Evolutionary conservation across 2,888 invertebrate species (phyloP).

Genomic region (Dicyrtoma fusca): DNA sequence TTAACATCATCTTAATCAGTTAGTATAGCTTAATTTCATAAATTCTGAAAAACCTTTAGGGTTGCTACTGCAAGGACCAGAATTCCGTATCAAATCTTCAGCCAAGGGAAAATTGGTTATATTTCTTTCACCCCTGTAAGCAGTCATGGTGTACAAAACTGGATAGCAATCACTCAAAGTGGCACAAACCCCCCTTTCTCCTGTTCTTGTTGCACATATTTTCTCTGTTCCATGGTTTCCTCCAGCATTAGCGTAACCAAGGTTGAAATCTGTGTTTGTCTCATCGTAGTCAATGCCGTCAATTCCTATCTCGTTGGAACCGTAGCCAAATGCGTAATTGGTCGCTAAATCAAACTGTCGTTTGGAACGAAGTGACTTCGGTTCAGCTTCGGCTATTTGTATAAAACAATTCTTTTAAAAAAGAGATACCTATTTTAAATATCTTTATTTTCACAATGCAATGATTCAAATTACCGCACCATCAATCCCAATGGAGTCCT

Average conservation of each 20-base stretch:
- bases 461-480: conserved; percentile 6
- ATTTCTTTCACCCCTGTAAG: conserved; percentile 19
- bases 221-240: too few species aligned
- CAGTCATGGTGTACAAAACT: conserved; percentile 42
- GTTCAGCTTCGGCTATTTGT: neutral
- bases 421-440: too few species aligned
- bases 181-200: conserved; percentile 47
- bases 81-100: conserved; percentile 38
- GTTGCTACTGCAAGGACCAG: conserved; percentile 44
- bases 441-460: too few species aligned
- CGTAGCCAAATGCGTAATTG: too few species aligned
- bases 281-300: neutral
- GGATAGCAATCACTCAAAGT: conserved; percentile 53
- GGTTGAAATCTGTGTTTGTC: neutral
- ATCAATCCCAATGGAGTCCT: conserved; percentile 32
- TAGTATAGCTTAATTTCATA: too few species aligned
- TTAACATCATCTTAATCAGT: too few species aligned
- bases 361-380: neutral
- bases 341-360: neutral
- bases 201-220: conserved; percentile 41
- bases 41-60: too few species aligned
- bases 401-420: too few species aligned
- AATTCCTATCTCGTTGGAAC: too few species aligned
- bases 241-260: neutral
- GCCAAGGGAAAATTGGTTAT: conserved; percentile 40